A percentile compares a stretch with the other conserved stretches of the same genome.
phyloP scores from a whole-genome alignment of 2,888 invertebrate genomes.

The Mythimna vitellina region DNA sequence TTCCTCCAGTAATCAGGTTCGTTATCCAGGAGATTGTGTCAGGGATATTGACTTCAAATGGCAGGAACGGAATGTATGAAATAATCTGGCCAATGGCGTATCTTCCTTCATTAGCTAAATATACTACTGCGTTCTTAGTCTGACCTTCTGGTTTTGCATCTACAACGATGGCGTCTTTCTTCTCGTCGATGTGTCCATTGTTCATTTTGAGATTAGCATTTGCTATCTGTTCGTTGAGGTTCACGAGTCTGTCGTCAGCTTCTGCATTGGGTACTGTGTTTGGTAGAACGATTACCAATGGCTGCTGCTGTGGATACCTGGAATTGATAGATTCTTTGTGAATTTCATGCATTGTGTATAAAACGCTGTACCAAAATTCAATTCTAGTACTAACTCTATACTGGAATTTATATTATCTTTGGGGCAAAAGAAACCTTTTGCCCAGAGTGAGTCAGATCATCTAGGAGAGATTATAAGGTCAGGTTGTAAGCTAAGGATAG shows the following conservation, averaged over 20 bases:
- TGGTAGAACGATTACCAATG: slow-evolving; percentile 76
- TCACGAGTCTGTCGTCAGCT: slow-evolving; percentile 44
- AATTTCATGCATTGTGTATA: neutral
- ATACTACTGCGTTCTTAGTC: slow-evolving; percentile 55
- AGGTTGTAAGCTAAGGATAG: neutral
- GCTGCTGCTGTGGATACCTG: slow-evolving; percentile 72
- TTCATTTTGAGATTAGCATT: slow-evolving; percentile 58
- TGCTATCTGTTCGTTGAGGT: slow-evolving; percentile 56
- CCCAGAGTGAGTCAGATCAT: no score
- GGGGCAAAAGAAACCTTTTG: no score
- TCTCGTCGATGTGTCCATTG: slow-evolving; percentile 68
- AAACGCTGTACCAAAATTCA: neutral
- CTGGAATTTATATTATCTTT: neutral
- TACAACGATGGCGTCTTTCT: slow-evolving; percentile 77
- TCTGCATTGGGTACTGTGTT: slow-evolving; percentile 57
- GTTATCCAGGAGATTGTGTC: slow-evolving; percentile 88
- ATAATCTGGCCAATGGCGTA: slow-evolving; percentile 86
- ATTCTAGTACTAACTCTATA: neutral
- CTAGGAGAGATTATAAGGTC: neutral
- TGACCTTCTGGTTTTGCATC: slow-evolving; percentile 71
- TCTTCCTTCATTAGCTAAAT: slow-evolving; percentile 74
- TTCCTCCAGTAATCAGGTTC: slow-evolving; percentile 78
- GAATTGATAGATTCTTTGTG: slow-evolving; percentile 41
- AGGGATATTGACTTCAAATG: slow-evolving; percentile 92
- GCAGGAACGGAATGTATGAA: slow-evolving; percentile 89